Base-by-base conservation (phyloP, 2,888 invertebrate genomes). In the Craniophora ligustri region DNA sequence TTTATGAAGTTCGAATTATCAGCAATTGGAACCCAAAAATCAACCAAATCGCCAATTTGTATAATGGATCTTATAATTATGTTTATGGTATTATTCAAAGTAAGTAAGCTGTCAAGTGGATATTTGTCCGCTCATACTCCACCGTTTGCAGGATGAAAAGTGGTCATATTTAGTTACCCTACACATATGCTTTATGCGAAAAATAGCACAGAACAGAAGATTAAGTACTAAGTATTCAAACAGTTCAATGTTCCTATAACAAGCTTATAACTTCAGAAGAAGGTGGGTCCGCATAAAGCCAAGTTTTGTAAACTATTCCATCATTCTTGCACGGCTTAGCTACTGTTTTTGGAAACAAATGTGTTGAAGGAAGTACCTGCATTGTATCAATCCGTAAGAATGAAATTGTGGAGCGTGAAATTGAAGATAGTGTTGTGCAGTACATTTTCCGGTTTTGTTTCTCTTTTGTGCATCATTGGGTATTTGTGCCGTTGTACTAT, bases 381-480 rank as follows among this genome's bases (percentile, higher is more conserved):
- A 67, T 64, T 51, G 50, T 71, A 63, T 58, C 46, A 58, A 57
- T 67, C 46, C 40, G 46, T 60, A 65, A 63, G 68, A 73, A 65
- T 60, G 46, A 48, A 51, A 64, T 68, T 70, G 62, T 63, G 56
- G 64, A 75, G 75, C 81, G 76, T 84, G 80, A 82, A 84, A 82
- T 85, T 78, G 72, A 76, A 78, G 75, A 77, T 76, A 77, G 70
- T 64, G 68, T 73, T 77, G 63, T 71, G 60, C 49, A 67, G 61
- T 73, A 65, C 62, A 65, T 77, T 82, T 72, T 75, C 59, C 65
- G 64, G 63, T 73, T 70, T 66, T 72, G 73, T 72, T 72, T 63
- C 68, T 76, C 72, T 75, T 80, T 79, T 81, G 76, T 79, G 77
- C 78, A 78, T 76, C 71, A 82, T 78, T 74, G 74, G 68, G 46